These are phyloP conservation scores for Scyliorhinus canicula DNA, from an alignment of 2,797 vertebrate genomes.

Conservation along the genomic window DNA sequence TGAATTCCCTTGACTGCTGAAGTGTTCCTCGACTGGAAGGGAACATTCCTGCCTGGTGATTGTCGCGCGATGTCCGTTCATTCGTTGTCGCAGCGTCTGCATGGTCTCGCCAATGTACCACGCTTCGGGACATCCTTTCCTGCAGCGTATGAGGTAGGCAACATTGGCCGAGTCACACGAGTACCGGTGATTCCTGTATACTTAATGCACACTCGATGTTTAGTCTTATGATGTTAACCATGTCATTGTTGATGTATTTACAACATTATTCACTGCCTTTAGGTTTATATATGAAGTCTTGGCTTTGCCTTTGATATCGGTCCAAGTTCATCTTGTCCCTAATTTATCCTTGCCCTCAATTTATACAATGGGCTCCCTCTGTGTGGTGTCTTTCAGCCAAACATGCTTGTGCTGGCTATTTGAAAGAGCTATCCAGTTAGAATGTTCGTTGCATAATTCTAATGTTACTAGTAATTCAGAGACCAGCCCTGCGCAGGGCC, in stretches of 20 bases:
- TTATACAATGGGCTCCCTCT: background rate
- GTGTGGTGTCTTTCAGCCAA: background rate
- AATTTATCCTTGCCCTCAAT: background rate
- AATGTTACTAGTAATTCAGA: background rate
- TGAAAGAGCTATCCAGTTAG: background rate
- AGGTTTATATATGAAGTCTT: background rate
- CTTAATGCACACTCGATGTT: background rate
- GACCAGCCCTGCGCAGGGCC: too few relatives aligned
- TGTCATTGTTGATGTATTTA: background rate
- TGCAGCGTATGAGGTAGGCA: too few relatives aligned
- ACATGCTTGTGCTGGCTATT: background rate
- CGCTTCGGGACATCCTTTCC: too few relatives aligned
- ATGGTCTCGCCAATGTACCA: too few relatives aligned
- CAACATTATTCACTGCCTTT: background rate
- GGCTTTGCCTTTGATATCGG: too few relatives aligned
- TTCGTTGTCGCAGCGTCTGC: too few relatives aligned
- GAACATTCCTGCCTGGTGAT: too few relatives aligned
- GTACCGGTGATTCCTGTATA: background rate
- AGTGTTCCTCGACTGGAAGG: too few relatives aligned
- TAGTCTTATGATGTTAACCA: background rate
- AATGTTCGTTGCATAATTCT: background rate
- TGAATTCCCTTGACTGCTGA: too few relatives aligned
- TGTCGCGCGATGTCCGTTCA: too few relatives aligned
- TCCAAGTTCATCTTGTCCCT: background rate
- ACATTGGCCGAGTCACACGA: too few relatives aligned